These are phyloP conservation scores for Popillia japonica DNA, from an alignment of 1,140 invertebrate genomes.

Conservation along the genomic window DNA sequence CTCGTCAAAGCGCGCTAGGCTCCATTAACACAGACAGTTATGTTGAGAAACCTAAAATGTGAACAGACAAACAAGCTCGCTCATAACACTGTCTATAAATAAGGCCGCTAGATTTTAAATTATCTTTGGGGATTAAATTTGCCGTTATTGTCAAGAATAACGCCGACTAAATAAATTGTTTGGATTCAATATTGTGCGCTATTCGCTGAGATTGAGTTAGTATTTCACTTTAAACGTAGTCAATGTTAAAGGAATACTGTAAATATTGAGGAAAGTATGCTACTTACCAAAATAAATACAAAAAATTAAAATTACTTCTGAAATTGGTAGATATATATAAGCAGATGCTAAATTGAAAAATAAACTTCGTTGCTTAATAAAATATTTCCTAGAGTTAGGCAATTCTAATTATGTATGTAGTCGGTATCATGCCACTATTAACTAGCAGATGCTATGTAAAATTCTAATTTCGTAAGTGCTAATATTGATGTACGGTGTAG, in stretches of 20 bases:
- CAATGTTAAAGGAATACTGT: background rate
- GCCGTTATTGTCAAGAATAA: background rate
- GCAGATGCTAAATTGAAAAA: too few relatives aligned
- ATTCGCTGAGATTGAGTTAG: background rate
- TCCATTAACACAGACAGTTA: conserved; percentile 18
- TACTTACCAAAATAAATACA: background rate
- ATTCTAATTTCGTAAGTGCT: too few relatives aligned
- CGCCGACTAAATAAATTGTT: conserved; percentile 3
- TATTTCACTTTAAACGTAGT: background rate
- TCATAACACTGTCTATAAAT: conserved; percentile 11
- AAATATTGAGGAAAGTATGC: background rate
- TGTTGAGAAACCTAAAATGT: conserved; percentile 2
- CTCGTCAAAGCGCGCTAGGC: background rate
- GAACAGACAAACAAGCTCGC: background rate
- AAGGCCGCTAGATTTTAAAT: background rate
- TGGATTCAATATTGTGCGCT: background rate
- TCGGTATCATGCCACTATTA: too few relatives aligned
- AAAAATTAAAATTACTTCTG: background rate
- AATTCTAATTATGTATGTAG: too few relatives aligned
- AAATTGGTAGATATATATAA: background rate
- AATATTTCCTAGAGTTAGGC: too few relatives aligned
- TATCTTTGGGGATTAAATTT: conserved; percentile 4
- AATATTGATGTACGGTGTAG: too few relatives aligned
- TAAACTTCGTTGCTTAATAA: too few relatives aligned
- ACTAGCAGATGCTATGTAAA: too few relatives aligned